These are phyloP conservation scores for Sylvicola cinctus DNA, from an alignment of 2,888 invertebrate genomes.

Conservation along the genomic window DNA sequence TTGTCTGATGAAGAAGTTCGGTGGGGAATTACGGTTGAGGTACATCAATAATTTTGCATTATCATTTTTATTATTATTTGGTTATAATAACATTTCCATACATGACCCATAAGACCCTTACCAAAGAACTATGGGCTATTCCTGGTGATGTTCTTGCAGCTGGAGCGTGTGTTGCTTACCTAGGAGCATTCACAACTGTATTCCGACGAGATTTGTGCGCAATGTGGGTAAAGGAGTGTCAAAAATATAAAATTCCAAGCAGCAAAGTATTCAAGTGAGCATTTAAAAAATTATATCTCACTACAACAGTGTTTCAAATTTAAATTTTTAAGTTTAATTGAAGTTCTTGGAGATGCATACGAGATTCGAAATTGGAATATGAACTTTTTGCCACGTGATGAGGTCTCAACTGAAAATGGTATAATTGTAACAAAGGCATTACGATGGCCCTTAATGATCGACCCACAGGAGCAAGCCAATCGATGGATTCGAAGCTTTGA, in stretches of 20 bases:
- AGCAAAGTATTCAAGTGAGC: conserved; percentile 39
- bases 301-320: too few relatives aligned
- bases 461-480: conserved; percentile 89
- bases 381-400: conserved; percentile 69
- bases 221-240: conserved; percentile 48
- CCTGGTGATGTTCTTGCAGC: conserved; percentile 76
- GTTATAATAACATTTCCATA: neutral
- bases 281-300: too few relatives aligned
- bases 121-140: conserved; percentile 44
- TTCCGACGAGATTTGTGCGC: conserved; percentile 46
- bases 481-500: conserved; percentile 86
- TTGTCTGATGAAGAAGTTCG: conserved; percentile 68
- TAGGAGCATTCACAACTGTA: conserved; percentile 67
- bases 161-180: conserved; percentile 72
- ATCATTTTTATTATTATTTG: conserved; percentile 3
- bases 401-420: conserved; percentile 79
- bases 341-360: conserved; percentile 60
- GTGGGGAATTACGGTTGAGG: conserved; percentile 54
- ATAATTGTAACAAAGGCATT: conserved; percentile 67
- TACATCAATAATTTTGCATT: conserved; percentile 3
- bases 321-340: conserved; percentile 46
- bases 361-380: conserved; percentile 81
- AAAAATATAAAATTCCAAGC: conserved; percentile 43
- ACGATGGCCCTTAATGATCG: conserved; percentile 81
- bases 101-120: conserved; percentile 38